These are phyloP conservation scores for Galemys pyrenaicus DNA, from an alignment of 2,113 vertebrate species.

Conservation along the genomic window DNA sequence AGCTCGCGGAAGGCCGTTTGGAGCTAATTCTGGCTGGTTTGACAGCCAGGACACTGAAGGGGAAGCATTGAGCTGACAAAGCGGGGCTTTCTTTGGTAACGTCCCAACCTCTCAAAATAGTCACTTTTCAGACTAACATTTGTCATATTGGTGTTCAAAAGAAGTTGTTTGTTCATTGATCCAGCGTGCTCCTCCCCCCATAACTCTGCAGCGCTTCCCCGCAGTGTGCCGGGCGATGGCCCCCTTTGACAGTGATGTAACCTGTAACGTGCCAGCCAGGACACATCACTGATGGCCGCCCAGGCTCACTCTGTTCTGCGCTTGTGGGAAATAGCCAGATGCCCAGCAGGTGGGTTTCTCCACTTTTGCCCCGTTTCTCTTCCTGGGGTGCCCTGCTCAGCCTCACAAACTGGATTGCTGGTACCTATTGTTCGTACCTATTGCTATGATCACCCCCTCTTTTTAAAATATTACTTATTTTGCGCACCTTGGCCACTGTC, in stretches of 20 bases:
- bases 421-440: no score
- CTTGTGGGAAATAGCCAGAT: background rate
- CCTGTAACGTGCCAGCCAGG: no score
- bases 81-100: background rate
- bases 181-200: fast-evolving
- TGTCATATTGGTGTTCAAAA: background rate
- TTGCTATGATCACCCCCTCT: no score
- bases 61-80: conserved; percentile 36
- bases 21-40: conserved; percentile 71
- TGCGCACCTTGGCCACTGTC: no score
- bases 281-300: no score
- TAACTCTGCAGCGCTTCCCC: fast-evolving
- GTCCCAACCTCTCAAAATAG: conserved; percentile 54
- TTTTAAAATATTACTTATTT: no score
- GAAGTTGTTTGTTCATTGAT: background rate
- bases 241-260: no score
- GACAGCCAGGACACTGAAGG: conserved; percentile 47
- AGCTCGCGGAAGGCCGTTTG: background rate
- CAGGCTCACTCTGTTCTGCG: background rate
- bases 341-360: background rate
- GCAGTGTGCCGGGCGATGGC: background rate
- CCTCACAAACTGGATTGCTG: no score
- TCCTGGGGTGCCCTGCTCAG: no score
- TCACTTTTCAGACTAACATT: conserved; percentile 19
- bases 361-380: background rate